A percentile compares a stretch with the other conserved stretches of the same genome.
Evolutionary conservation across 2,797 vertebrate species (phyloP).

Genomic region (Sebastes minor): DNA sequence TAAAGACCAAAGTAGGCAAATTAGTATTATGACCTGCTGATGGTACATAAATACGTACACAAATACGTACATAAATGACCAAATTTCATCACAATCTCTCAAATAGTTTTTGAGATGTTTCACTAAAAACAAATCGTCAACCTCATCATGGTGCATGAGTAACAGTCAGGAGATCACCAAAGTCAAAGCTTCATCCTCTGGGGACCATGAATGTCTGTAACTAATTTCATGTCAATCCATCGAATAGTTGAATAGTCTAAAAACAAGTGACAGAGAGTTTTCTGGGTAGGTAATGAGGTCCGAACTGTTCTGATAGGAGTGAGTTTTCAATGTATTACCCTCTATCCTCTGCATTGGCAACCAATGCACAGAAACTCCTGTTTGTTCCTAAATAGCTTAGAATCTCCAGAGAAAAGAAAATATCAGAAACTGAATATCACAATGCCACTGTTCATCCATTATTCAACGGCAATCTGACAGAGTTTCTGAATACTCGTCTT

Average conservation of each 20-base stretch:
- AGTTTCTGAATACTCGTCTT: slow-evolving; percentile 34
- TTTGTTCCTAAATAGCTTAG: slow-evolving; percentile 5
- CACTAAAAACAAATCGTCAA: background rate
- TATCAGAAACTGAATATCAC: slow-evolving; percentile 3
- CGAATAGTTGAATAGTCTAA: background rate
- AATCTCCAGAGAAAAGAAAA: slow-evolving; percentile 18
- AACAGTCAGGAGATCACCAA: background rate
- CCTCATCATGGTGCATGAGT: background rate
- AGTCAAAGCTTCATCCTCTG: background rate
- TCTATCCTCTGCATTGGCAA: background rate
- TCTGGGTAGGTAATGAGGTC: background rate
- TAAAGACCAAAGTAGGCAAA: background rate
- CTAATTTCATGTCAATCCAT: too few relatives aligned
- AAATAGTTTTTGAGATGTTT: background rate
- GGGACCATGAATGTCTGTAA: background rate
- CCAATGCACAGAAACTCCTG: background rate
- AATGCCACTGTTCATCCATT: slow-evolving; percentile 41
- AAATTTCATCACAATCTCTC: background rate
- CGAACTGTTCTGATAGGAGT: background rate
- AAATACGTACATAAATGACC: background rate
- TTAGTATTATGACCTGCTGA: background rate
- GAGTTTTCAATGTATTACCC: background rate
- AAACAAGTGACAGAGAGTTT: background rate
- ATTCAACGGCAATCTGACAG: slow-evolving; percentile 52
- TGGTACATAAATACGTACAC: background rate